phyloP scores from a whole-genome alignment of 2,797 vertebrate species.

The Micromesistius poutassou region DNA sequence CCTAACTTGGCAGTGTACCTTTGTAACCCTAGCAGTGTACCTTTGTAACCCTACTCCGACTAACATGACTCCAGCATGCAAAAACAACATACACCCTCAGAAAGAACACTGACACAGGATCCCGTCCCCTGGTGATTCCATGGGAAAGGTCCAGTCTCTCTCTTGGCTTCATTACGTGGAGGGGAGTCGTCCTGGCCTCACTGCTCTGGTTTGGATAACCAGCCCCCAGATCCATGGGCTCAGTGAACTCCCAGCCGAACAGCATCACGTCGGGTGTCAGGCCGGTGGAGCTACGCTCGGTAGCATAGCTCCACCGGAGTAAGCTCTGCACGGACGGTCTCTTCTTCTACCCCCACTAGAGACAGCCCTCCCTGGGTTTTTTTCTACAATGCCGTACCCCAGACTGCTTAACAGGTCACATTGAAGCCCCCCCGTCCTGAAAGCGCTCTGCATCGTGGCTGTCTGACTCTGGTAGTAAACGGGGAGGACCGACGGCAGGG shows the following conservation, averaged over 20 bases:
- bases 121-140: too few relatives aligned
- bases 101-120: too few relatives aligned
- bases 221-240: slow-evolving; percentile 11
- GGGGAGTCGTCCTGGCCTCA: neutral
- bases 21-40: too few relatives aligned
- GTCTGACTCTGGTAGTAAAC: neutral
- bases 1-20: too few relatives aligned
- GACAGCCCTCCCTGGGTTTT: neutral
- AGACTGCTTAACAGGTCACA: neutral
- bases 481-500: neutral
- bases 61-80: too few relatives aligned
- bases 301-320: too few relatives aligned
- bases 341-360: slow-evolving; percentile 9
- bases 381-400: too few relatives aligned
- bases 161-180: slow-evolving; percentile 9
- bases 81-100: too few relatives aligned
- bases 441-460: neutral
- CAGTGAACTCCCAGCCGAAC: slow-evolving; percentile 12
- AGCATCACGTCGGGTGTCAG: slow-evolving; percentile 19
- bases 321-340: neutral
- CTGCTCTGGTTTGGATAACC: neutral
- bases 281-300: too few relatives aligned
- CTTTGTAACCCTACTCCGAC: too few relatives aligned
- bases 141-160: slow-evolving; percentile 3
- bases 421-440: neutral